Conservation (phyloP, 2,888 invertebrate genomes). For the Oeneis ivallda region DNA sequence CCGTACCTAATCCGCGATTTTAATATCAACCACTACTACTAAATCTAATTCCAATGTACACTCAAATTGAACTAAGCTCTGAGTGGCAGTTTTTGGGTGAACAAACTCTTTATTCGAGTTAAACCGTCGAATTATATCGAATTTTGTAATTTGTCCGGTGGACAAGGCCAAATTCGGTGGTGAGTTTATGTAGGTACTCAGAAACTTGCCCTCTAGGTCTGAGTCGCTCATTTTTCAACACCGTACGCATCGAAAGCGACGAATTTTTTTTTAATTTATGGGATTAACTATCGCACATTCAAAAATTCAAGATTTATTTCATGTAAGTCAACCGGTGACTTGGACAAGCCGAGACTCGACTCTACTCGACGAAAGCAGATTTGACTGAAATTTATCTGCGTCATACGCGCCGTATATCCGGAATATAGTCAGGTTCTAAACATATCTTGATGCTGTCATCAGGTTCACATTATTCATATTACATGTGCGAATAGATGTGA, state of each 20-base stretch:
- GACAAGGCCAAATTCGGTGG: not conserved
- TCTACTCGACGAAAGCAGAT: no score
- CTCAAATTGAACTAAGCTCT: not conserved
- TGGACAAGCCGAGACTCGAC: no score
- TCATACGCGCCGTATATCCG: no score
- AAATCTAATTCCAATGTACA: not conserved
- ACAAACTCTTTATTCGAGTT: not conserved
- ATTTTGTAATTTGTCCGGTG: not conserved
- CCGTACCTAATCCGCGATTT: constrained; percentile 6
- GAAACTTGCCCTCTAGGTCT: not conserved
- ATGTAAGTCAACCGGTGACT: no score
- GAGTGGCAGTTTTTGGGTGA: not conserved
- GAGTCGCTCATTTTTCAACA: not conserved
- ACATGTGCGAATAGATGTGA: no score
- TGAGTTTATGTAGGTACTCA: not conserved
- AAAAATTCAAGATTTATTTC: not conserved
- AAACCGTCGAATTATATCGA: not conserved
- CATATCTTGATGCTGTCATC: no score
- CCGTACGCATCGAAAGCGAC: not conserved
- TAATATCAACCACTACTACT: constrained; percentile 13
- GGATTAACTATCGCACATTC: not conserved
- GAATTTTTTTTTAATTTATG: not conserved
- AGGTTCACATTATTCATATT: no score
- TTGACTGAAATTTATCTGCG: no score
- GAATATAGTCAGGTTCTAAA: no score